Percentiles rank a stretch among this genome's conserved stretches.
Conservation (phyloP, 1,140 invertebrate genomes). For the Hycleus phaleratus region DNA sequence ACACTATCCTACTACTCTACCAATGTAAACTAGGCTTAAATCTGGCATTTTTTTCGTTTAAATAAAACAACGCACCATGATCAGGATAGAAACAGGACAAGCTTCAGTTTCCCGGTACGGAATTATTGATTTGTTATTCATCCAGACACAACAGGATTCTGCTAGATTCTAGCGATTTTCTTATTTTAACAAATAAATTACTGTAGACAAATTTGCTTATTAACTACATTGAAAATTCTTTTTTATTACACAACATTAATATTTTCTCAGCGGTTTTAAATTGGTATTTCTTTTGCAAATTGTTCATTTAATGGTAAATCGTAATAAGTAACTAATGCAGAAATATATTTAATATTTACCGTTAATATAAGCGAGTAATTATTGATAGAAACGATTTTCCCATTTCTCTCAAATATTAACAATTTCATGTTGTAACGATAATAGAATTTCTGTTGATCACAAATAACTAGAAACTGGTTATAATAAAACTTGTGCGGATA, state of each 20-base stretch:
- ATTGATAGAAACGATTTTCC: constrained; percentile 45
- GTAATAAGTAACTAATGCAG: constrained; percentile 53
- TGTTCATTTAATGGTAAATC: constrained; percentile 43
- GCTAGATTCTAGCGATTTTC: too few relatives aligned
- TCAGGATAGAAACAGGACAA: too few relatives aligned
- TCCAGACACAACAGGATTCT: too few relatives aligned
- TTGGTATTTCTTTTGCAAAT: background rate
- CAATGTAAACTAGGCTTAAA: too few relatives aligned
- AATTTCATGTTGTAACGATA: constrained; percentile 52
- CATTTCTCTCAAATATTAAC: constrained; percentile 47
- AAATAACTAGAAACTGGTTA: constrained; percentile 35
- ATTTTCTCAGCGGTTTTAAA: constrained; percentile 13
- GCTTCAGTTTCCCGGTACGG: too few relatives aligned
- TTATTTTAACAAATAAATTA: too few relatives aligned
- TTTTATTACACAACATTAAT: background rate
- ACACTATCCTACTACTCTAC: too few relatives aligned
- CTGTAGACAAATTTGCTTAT: too few relatives aligned
- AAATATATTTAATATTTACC: constrained; percentile 42
- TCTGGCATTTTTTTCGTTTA: too few relatives aligned
- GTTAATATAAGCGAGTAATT: constrained; percentile 44
- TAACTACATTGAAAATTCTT: too few relatives aligned
- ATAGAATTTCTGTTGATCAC: constrained; percentile 43
- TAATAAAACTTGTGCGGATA: constrained; percentile 45
- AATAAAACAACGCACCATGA: too few relatives aligned
- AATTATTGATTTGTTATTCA: too few relatives aligned